Conservation (phyloP, 2,797 vertebrate genomes). For the Myotis findleyi region DNA sequence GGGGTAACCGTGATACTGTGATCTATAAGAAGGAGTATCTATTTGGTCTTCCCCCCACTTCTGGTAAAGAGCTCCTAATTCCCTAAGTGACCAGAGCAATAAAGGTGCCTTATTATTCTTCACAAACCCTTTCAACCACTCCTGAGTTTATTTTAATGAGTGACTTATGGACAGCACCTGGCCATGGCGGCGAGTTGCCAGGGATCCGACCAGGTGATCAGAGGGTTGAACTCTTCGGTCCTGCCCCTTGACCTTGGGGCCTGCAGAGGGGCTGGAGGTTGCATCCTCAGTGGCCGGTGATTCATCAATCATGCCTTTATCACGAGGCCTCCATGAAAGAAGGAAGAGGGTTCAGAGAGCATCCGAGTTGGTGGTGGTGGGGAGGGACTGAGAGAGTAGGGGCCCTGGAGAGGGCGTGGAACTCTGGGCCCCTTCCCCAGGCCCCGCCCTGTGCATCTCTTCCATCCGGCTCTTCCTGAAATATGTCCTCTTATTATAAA, state of each 20-base stretch:
- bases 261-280: background rate
- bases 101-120: background rate
- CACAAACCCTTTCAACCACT: background rate
- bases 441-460: too few species aligned
- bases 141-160: background rate
- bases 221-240: background rate
- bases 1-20: background rate
- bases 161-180: background rate
- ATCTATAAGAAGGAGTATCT: background rate
- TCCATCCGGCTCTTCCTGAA: background rate
- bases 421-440: too few species aligned
- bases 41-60: background rate
- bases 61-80: background rate
- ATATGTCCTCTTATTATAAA: background rate
- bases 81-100: background rate
- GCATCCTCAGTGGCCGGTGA: background rate
- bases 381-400: fast-evolving
- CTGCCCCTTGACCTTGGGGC: background rate
- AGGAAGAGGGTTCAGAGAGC: background rate
- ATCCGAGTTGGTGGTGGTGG: background rate
- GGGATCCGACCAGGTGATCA: background rate
- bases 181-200: background rate
- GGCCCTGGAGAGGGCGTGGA: background rate
- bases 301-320: background rate
- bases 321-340: background rate